Evolutionary conservation across 2,113 vertebrate genomes (phyloP).

Genomic region (Pterophyllum scalare): DNA sequence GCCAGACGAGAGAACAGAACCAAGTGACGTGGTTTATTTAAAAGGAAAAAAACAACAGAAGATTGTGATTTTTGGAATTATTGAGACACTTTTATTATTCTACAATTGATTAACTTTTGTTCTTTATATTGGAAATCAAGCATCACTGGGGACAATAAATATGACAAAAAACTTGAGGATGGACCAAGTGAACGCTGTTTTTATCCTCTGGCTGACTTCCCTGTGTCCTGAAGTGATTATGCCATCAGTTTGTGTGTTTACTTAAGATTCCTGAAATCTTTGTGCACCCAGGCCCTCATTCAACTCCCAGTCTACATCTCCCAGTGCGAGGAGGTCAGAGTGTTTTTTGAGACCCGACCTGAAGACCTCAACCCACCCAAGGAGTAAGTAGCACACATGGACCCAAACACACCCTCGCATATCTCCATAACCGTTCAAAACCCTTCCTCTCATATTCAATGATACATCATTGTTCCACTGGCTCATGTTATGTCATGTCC

Average conservation of each 20-base stretch:
- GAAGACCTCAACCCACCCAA: constrained; percentile 95
- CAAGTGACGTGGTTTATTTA: neutral
- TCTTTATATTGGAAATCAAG: neutral
- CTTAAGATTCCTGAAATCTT: neutral
- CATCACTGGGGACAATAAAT: neutral
- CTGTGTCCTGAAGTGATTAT: neutral
- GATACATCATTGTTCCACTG: constrained; percentile 20
- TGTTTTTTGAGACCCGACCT: constrained; percentile 96
- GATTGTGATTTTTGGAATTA: neutral
- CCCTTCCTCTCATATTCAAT: neutral
- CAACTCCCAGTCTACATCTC: constrained; percentile 97
- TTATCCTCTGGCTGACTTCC: neutral
- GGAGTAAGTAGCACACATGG: constrained; percentile 82
- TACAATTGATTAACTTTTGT: neutral
- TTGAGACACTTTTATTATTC: neutral
- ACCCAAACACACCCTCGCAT: neutral
- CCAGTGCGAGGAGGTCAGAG: constrained; percentile 95
- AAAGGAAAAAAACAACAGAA: neutral
- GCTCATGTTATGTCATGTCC: constrained; percentile 31
- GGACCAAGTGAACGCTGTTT: neutral
- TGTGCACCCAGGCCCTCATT: constrained; percentile 89
- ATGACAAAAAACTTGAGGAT: neutral
- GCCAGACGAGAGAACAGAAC: neutral
- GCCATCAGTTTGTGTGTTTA: neutral
- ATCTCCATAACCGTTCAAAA: neutral